Base-by-base conservation (phyloP, 2,888 invertebrate species). In the Thereva nobilitata region DNA sequence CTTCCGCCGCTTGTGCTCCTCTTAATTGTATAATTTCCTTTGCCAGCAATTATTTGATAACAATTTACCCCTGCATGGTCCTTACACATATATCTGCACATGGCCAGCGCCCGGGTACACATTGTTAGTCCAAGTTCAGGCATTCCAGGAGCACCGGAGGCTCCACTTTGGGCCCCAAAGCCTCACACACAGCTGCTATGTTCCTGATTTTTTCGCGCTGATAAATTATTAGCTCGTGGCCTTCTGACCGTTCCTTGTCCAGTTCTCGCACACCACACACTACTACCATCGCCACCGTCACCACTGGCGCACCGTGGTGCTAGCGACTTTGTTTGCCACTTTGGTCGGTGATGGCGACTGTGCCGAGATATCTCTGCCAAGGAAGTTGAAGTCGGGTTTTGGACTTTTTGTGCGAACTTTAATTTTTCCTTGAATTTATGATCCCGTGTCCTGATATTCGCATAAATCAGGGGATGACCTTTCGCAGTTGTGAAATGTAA, bases 1-100 rank as follows among this genome's bases (percentile, higher is more conserved):
- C 59, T 59, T 59, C 47, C 59, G 59, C 59, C 42, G 49, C 59
- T 63, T 50, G 10, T 63, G 52, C 50, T 40, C 41, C 49, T 50
- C 53, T 44, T 79, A 78, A 80, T 79, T 80, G 78, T 77, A 75
- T 75, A 75, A 74, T 75, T 75, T 73, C 73, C 72, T 72, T 73
- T 73, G 75, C 76, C 77, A 75, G 76, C 78, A 80, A 79, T 80
- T 79, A 79, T 79, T 79, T 80, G 80, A 79, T 80, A 79, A 79
- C 74, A 75, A 73, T 73, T 75, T 73, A 72, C 72, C 69, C 64
- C 49, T 42, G 64, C 64, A 61, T 66, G 68, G 12, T 12, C 37
- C 9, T 35, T 45, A 9, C 42, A 23, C 47, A 7, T 23, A 12
- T 42, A 44, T 44, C 37, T 59, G 59, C 59, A 59, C 34, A 55